These are phyloP conservation scores for Hermaeophaga mercurialis DNA, from an alignment of 2,888 invertebrate species.

Conservation along the genomic window DNA sequence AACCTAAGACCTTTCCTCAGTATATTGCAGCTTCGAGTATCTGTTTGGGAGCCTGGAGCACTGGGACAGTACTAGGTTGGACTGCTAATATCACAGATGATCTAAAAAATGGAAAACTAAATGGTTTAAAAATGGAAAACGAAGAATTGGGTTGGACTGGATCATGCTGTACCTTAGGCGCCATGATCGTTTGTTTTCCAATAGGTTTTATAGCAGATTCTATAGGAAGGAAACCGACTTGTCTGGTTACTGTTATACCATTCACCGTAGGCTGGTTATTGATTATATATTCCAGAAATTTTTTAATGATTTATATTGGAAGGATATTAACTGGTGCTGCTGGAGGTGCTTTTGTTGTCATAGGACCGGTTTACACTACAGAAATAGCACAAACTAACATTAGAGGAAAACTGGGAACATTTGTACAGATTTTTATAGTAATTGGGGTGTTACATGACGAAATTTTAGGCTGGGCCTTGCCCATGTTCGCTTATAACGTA, in stretches of 20 bases:
- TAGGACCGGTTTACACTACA: conserved; percentile 79
- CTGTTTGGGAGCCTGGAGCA: conserved; percentile 71
- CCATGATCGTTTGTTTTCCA: conserved; percentile 70
- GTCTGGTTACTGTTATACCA: conserved; percentile 66
- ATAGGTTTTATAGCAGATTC: conserved; percentile 70
- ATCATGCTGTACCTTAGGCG: conserved; percentile 71
- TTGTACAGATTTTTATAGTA: conserved; percentile 81
- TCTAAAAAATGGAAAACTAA: conserved; percentile 58
- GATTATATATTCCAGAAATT: conserved; percentile 67
- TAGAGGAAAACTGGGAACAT: conserved; percentile 80
- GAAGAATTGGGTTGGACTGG: conserved; percentile 70
- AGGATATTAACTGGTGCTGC: conserved; percentile 72
- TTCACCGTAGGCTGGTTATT: conserved; percentile 73
- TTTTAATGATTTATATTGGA: conserved; percentile 65
- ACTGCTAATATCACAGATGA: conserved; percentile 66
- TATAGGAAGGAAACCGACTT: conserved; percentile 71
- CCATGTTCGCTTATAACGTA: conserved; percentile 66
- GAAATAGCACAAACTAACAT: conserved; percentile 82
- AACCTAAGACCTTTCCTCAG: conserved; percentile 9
- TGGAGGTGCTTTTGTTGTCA: conserved; percentile 78
- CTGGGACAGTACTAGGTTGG: conserved; percentile 76
- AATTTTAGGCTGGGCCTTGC: conserved; percentile 65
- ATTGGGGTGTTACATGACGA: conserved; percentile 79
- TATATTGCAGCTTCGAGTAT: conserved; percentile 15
- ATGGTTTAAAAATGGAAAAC: conserved; percentile 59